Percentiles rank a stretch among this genome's conserved stretches.
phyloP scores from a whole-genome alignment of 2,797 vertebrate genomes.

The Sebastes minor region DNA sequence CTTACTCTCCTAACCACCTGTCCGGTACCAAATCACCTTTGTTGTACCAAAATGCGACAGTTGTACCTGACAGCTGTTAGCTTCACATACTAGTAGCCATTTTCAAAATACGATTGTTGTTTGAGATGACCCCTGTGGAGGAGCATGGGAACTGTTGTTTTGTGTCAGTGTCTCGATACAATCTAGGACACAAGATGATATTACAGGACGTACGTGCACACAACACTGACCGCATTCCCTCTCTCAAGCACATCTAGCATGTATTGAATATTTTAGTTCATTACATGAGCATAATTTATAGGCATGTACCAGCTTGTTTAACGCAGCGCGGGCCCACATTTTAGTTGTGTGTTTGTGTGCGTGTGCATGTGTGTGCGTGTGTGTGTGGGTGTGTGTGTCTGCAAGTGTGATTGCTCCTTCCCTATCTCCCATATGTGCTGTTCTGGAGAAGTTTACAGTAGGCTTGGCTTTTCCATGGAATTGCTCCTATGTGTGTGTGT shows the following conservation, averaged over 20 bases:
- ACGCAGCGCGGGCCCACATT: background rate
- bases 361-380: accelerated
- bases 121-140: background rate
- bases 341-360: background rate
- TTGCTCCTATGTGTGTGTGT: slow-evolving; percentile 8
- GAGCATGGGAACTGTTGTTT: background rate
- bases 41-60: background rate
- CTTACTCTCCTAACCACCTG: background rate
- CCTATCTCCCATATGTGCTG: slow-evolving; percentile 61
- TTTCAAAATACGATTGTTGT: background rate
- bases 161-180: background rate
- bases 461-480: slow-evolving; percentile 41
- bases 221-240: background rate
- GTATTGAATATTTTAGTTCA: background rate
- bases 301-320: background rate
- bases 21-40: background rate
- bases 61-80: background rate
- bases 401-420: background rate
- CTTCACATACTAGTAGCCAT: background rate
- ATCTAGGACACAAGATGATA: slow-evolving; percentile 9
- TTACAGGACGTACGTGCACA: background rate
- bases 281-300: background rate
- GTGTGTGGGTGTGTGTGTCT: background rate
- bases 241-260: background rate
- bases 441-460: slow-evolving; percentile 29